A percentile compares a stretch with the other conserved stretches of the same genome.
Conservation (phyloP, 2,797 vertebrate genomes). For the Poecilia gillii region DNA sequence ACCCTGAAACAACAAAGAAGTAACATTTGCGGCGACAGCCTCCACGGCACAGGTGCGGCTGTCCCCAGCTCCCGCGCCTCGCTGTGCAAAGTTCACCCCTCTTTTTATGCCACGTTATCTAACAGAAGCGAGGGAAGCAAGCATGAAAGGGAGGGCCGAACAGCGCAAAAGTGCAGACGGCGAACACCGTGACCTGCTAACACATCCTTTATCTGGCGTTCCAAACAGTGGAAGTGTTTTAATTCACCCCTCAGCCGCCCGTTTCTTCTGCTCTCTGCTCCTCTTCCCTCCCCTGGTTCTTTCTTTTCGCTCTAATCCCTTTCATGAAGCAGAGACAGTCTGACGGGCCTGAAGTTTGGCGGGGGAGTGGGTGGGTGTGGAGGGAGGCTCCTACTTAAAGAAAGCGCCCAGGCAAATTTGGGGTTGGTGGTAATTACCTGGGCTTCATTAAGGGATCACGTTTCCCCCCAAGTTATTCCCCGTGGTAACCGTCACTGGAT, state of each 20-base stretch:
- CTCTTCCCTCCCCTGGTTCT: conserved; percentile 48
- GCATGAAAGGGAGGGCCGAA: not conserved
- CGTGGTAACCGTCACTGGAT: conserved; percentile 75
- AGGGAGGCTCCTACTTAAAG: conserved; percentile 65
- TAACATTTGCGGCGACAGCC: not conserved
- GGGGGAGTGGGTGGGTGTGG: not conserved
- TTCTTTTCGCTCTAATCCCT: conserved; percentile 65
- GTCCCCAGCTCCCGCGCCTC: conserved; percentile 1
- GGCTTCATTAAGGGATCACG: conserved; percentile 79
- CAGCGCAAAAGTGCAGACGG: not conserved
- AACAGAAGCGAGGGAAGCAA: conserved; percentile 4
- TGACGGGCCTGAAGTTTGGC: conserved; percentile 35
- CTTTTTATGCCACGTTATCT: conserved; percentile 26
- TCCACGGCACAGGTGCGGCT: conserved; percentile 41
- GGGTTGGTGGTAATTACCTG: conserved; percentile 76
- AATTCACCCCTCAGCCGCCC: conserved; percentile 29
- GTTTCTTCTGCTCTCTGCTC: conserved; percentile 34
- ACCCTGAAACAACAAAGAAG: conserved; percentile 6
- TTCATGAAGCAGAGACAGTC: conserved; percentile 71
- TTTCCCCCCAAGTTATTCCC: conserved; percentile 70
- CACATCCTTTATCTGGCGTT: conserved; percentile 16
- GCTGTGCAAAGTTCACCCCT: conserved; percentile 34
- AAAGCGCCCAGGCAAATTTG: conserved; percentile 70
- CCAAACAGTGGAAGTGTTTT: not conserved
- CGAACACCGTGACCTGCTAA: not conserved